Evolutionary conservation across 2,113 vertebrate genomes (phyloP).

Genomic region (Pelecanoides urinatrix): DNA sequence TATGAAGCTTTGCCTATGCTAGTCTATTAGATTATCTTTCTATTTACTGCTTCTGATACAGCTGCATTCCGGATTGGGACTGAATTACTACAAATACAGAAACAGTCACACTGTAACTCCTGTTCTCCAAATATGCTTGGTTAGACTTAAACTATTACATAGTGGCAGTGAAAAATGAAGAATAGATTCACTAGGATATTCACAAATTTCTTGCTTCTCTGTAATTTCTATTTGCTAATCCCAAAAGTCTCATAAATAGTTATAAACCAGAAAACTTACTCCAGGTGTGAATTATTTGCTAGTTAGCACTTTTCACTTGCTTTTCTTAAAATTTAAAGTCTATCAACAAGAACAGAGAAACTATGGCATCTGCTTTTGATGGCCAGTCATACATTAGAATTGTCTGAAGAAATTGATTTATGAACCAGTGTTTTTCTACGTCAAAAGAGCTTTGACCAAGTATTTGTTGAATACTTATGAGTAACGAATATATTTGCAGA

Average conservation of each 20-base stretch:
- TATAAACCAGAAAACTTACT: neutral
- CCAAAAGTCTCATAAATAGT: neutral
- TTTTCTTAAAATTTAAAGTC: neutral
- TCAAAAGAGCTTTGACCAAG: constrained; percentile 1
- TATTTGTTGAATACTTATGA: neutral
- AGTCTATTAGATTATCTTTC: neutral
- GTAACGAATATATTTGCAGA: constrained; percentile 2
- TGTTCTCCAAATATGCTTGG: rapidly evolving
- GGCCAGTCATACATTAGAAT: neutral
- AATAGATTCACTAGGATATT: neutral
- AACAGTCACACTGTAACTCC: neutral
- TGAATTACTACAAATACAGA: neutral
- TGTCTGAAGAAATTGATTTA: neutral
- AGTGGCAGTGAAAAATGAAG: neutral
- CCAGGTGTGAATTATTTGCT: constrained; percentile 4
- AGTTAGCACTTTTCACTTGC: neutral
- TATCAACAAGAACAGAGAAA: neutral
- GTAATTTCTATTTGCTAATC: neutral
- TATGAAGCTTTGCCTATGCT: neutral
- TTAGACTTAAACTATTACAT: neutral
- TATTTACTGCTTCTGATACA: neutral
- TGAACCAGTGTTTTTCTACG: neutral
- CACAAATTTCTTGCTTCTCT: neutral
- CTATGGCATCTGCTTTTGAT: neutral
- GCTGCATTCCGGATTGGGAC: neutral